Evolutionary conservation across 1,140 invertebrate genomes (phyloP).

Genomic region (Neuroterus valhalla): DNA sequence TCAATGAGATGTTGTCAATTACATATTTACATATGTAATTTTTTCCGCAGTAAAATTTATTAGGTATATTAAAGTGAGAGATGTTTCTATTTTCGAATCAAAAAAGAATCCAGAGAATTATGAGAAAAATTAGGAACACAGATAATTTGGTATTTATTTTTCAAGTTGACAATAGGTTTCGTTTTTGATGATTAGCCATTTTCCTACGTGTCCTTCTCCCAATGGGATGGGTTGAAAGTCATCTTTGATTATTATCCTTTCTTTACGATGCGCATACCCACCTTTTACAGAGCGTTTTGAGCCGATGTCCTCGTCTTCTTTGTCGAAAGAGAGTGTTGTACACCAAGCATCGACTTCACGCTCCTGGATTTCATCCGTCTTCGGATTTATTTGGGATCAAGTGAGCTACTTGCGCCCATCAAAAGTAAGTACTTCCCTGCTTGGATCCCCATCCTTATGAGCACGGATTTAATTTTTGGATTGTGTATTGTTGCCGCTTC

Average conservation of each 20-base stretch:
- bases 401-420: conserved; percentile 70
- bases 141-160: too few species aligned
- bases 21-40: too few species aligned
- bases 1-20: too few species aligned
- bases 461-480: conserved; percentile 6
- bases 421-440: conserved; percentile 66
- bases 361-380: conserved; percentile 72
- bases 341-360: conserved; percentile 70
- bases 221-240: neutral
- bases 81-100: too few species aligned
- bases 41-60: too few species aligned
- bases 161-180: too few species aligned
- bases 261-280: conserved; percentile 40
- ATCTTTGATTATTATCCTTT: neutral
- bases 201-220: too few species aligned
- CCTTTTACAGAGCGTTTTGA: conserved; percentile 70
- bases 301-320: conserved; percentile 71
- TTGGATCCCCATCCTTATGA: neutral
- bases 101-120: too few species aligned
- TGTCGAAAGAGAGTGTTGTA: conserved; percentile 71
- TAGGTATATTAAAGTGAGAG: too few species aligned
- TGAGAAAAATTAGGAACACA: too few species aligned
- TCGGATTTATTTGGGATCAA: conserved; percentile 74
- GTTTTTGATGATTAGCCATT: too few species aligned
- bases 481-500: conserved; percentile 34